Percentiles rank a stretch among this genome's conserved stretches.
Evolutionary conservation across 2,113 vertebrate genomes (phyloP).

Genomic region (Telmatochromis sp.): DNA sequence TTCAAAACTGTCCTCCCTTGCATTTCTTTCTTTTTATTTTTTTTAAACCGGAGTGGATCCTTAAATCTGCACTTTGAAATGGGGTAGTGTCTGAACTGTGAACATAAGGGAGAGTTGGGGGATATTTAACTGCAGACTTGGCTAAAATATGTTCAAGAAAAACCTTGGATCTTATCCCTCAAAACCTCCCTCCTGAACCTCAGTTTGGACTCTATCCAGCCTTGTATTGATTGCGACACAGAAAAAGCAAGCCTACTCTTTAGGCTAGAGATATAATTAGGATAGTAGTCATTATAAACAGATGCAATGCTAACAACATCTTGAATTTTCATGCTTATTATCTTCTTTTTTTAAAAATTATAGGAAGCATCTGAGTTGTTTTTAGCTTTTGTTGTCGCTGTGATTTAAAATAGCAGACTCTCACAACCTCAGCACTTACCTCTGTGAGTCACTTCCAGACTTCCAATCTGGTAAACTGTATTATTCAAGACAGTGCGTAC

Average conservation of each 20-base stretch:
- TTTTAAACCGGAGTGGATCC: conserved; percentile 1
- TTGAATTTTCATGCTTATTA: neutral
- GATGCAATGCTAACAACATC: neutral
- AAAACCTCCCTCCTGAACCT: neutral
- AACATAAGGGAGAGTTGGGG: conserved; percentile 1
- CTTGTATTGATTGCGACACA: conserved; percentile 16
- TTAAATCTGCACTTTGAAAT: conserved; percentile 55
- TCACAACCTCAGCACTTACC: neutral
- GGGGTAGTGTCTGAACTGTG: conserved; percentile 22
- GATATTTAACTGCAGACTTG: conserved; percentile 16
- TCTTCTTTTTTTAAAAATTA: fast-evolving
- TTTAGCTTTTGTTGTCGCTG: neutral
- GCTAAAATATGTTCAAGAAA: conserved; percentile 42
- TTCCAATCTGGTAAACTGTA: conserved; percentile 1
- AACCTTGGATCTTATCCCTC: conserved; percentile 31
- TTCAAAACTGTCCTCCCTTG: neutral
- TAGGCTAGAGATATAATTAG: neutral
- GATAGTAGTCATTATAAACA: neutral
- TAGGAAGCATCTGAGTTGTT: neutral
- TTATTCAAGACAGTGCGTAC: neutral
- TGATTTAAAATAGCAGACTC: neutral
- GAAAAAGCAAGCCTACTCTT: neutral
- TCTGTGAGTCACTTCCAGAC: neutral
- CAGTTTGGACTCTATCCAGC: neutral
- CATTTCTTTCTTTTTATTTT: neutral